Evolutionary conservation across 2,797 vertebrate species (phyloP).

Genomic region (Emys orbicularis): DNA sequence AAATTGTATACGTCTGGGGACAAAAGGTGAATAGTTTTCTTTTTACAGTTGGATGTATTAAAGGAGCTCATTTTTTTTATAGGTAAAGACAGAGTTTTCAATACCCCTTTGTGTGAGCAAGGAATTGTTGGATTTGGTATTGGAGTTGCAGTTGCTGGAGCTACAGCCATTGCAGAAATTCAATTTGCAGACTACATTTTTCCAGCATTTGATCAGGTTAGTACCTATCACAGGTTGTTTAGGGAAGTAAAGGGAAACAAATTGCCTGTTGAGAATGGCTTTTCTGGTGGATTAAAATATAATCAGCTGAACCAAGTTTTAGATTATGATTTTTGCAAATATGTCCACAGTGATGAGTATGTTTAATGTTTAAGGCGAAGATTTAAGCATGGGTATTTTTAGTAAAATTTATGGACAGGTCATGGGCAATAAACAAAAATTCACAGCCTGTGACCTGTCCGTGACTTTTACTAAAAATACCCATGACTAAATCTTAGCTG

Average conservation of each 20-base stretch:
- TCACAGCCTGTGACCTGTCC: too few relatives aligned
- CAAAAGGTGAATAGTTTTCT: neutral
- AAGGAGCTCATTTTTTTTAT: neutral
- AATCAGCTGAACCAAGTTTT: slow-evolving; percentile 2
- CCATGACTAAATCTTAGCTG: too few relatives aligned
- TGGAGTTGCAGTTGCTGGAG: slow-evolving; percentile 92
- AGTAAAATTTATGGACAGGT: too few relatives aligned
- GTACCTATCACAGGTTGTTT: slow-evolving; percentile 31
- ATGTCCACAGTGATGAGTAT: neutral
- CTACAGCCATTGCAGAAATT: slow-evolving; percentile 98
- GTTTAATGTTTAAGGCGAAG: slow-evolving; percentile 30
- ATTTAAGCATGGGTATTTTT: too few relatives aligned
- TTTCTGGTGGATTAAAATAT: neutral
- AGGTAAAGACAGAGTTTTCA: slow-evolving; percentile 99
- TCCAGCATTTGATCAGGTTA: slow-evolving; percentile 98
- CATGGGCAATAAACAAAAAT: too few relatives aligned
- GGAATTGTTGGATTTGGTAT: slow-evolving; percentile 99
- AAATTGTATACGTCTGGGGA: neutral
- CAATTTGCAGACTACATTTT: slow-evolving; percentile 99
- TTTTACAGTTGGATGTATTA: neutral
- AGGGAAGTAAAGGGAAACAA: neutral
- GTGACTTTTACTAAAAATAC: too few relatives aligned
- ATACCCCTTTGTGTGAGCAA: slow-evolving; percentile 98
- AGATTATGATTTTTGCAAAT: slow-evolving; percentile 17
- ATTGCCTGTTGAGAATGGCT: neutral